Conservation (phyloP, 2,113 vertebrate genomes). For the Morphnarchus princeps region DNA sequence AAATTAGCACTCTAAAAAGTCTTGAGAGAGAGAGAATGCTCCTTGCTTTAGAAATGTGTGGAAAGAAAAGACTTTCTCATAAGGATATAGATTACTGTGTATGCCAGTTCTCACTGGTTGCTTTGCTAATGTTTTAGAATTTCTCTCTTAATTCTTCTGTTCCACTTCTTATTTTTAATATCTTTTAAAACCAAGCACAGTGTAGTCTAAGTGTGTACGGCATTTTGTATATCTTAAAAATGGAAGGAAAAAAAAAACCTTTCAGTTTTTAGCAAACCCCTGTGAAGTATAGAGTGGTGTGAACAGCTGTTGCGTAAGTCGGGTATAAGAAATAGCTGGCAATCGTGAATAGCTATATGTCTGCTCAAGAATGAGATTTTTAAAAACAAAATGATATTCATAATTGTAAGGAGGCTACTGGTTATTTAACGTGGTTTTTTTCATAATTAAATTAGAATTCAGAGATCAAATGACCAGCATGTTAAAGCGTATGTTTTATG, state of each 20-base stretch:
- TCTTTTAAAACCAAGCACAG: neutral
- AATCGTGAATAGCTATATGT: neutral
- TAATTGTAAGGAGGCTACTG: neutral
- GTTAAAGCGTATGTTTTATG: neutral
- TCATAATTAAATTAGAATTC: neutral
- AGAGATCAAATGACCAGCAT: neutral
- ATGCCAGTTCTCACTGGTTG: neutral
- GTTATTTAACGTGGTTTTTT: neutral
- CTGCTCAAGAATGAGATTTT: neutral
- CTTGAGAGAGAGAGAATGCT: neutral
- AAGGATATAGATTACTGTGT: neutral
- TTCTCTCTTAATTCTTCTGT: neutral
- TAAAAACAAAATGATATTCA: neutral
- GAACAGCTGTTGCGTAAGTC: neutral
- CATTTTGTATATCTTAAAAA: neutral
- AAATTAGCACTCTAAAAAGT: neutral
- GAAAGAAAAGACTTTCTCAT: neutral
- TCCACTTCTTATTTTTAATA: neutral
- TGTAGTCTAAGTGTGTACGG: neutral
- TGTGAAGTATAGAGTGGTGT: neutral
- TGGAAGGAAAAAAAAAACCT: fast-evolving
- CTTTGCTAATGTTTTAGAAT: neutral
- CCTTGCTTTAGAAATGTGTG: neutral
- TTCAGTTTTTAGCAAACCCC: neutral
- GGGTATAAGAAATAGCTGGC: neutral